A percentile compares a stretch with the other conserved stretches of the same genome.
Evolutionary conservation across 2,888 invertebrate species (phyloP).

Genomic region (Tineola bisselliella): DNA sequence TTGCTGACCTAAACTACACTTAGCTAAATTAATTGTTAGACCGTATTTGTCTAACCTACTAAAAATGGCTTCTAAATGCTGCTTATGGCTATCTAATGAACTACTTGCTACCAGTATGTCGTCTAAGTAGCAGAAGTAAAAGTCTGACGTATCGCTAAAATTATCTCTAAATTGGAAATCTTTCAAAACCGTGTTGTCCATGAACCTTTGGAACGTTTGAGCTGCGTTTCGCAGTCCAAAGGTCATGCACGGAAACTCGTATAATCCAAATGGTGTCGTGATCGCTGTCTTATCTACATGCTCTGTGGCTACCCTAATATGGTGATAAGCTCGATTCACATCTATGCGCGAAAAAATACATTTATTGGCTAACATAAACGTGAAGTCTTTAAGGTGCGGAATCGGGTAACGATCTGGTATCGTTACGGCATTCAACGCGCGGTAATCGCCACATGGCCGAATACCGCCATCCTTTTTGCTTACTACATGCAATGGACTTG

Average conservation of each 20-base stretch:
- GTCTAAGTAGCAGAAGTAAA: constrained; percentile 16
- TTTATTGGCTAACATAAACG: constrained; percentile 12
- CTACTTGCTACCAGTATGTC: constrained; percentile 14
- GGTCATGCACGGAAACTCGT: constrained; percentile 27
- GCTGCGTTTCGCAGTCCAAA: constrained; percentile 30
- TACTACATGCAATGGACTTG: constrained; percentile 30
- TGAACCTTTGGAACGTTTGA: constrained; percentile 29
- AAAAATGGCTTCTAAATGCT: constrained; percentile 13
- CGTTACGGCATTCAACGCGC: constrained; percentile 25
- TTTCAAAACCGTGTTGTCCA: constrained; percentile 20
- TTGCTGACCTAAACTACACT: constrained; percentile 17
- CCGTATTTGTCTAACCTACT: constrained; percentile 13
- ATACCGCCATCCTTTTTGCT: constrained; percentile 21
- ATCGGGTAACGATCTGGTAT: constrained; percentile 28
- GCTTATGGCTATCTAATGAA: constrained; percentile 12
- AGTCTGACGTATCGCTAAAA: too few relatives aligned
- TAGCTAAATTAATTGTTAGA: constrained; percentile 16
- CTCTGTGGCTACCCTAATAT: constrained; percentile 1
- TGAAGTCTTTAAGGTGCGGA: constrained; percentile 27
- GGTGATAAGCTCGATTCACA: constrained; percentile 15
- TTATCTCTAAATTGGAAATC: constrained; percentile 15
- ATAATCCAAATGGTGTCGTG: constrained; percentile 27
- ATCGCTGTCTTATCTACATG: constrained; percentile 34
- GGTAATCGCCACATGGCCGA: constrained; percentile 30
- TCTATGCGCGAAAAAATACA: constrained; percentile 26